Evolutionary conservation across 2,888 invertebrate genomes (phyloP), one percentile per base, ranked within the genome.

Genomic region (Drepana falcataria): DNA sequence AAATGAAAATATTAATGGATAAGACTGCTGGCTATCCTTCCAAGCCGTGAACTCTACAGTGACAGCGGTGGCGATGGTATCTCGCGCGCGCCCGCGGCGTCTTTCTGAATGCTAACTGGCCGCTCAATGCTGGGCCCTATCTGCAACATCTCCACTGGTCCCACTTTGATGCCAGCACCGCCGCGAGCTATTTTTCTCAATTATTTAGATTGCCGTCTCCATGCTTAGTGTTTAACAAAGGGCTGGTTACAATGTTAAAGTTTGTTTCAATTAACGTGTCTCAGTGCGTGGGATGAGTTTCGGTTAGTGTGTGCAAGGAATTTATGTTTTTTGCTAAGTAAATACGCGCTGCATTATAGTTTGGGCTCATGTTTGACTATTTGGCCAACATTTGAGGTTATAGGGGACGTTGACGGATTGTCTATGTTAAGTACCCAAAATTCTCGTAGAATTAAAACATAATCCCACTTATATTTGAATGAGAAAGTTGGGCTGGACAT

Each of bases 71-170:
- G 73, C 74, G 88, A 89, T 89, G 83, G 80, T 89, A 89, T 91
- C 90, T 77, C 83, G 72, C 74, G 78, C 71, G 55, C 70, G 84
- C 89, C 85, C 73, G 84, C 83, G 88, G 88, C 87, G 79, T 83
- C 88, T 87, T 85, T 88, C 82, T 87, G 87, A 86, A 90, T 88
- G 87, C 86, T 88, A 88, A 89, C 87, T 84, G 85, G 77, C 69
- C 79, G 75, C 81, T 83, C 81, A 81, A 80, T 79, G 75, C 77
- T 68, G 78, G 73, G 75, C 71, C 73, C 72, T 81, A 83, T 85
- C 85, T 74, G 67, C 73, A 66, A 76, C 83, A 85, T 84, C 85
- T 81, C 75, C 71, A 71, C 65, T 56, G 59, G 67, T 71, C 75
- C 77, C 73, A 83, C 83, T 85, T 85, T 83, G 86, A 85, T 81